phyloP scores from a whole-genome alignment of 2,113 vertebrate genomes.

The Panthera uncia region DNA sequence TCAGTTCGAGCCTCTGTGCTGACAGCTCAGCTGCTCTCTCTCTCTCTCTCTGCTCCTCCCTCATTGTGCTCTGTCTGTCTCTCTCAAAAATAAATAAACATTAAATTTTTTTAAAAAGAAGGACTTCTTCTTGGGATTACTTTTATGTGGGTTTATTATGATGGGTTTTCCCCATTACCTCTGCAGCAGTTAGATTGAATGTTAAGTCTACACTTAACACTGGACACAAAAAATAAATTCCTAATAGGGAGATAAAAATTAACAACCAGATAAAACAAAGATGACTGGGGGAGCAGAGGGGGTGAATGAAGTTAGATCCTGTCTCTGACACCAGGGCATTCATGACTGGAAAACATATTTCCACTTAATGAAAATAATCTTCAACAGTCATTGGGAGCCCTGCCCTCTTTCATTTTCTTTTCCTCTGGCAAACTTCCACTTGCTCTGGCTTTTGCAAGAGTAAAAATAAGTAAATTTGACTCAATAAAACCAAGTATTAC shows the following conservation, averaged over 20 bases:
- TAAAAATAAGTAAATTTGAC: slow-evolving; percentile 63
- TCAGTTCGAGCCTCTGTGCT: too few relatives aligned
- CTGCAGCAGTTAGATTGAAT: background rate
- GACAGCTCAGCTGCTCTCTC: too few relatives aligned
- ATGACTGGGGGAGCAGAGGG: background rate
- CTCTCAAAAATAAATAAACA: too few relatives aligned
- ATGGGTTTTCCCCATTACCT: background rate
- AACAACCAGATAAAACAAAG: slow-evolving; percentile 8
- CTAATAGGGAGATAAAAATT: background rate
- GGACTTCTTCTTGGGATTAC: background rate
- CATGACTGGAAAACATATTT: slow-evolving; percentile 44
- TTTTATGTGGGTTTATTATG: background rate
- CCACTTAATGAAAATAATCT: slow-evolving; percentile 47
- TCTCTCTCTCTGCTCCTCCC: too few relatives aligned
- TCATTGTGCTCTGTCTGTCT: too few relatives aligned
- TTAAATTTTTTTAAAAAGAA: background rate
- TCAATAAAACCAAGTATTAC: slow-evolving; percentile 56
- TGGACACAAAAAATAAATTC: background rate
- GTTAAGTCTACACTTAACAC: background rate
- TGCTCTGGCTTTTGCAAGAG: slow-evolving; percentile 19
- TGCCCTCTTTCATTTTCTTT: slow-evolving; percentile 57
- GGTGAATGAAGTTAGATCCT: background rate
- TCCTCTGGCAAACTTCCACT: slow-evolving; percentile 48
- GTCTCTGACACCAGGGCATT: background rate
- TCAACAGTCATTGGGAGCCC: slow-evolving; percentile 44